phyloP scores from a whole-genome alignment of 2,797 vertebrate genomes.

The Sandelia bainsii region DNA sequence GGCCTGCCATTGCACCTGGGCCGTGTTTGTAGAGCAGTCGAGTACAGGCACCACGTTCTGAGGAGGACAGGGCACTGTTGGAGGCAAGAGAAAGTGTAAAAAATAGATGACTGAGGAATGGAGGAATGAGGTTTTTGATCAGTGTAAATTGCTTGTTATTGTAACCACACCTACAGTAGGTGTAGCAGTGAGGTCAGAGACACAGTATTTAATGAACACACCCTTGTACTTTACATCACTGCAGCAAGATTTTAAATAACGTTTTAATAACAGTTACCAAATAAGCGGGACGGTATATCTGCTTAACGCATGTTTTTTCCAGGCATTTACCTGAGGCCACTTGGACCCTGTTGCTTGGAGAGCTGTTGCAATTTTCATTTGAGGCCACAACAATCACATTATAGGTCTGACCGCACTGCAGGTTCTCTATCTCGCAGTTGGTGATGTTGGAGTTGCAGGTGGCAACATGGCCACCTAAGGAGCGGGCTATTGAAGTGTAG shows the following conservation, averaged over 20 bases:
- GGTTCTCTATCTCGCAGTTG: constrained; percentile 74
- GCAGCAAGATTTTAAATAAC: too few species aligned
- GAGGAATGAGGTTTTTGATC: neutral
- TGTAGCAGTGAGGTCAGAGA: too few species aligned
- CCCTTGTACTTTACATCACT: too few species aligned
- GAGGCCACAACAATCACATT: constrained; percentile 69
- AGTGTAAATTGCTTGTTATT: too few species aligned
- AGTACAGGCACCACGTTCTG: constrained; percentile 51
- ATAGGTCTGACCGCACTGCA: constrained; percentile 79
- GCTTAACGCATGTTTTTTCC: neutral
- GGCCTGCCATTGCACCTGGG: constrained; percentile 75
- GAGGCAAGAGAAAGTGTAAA: neutral
- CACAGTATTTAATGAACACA: too few species aligned
- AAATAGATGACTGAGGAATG: neutral
- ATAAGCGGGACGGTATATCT: neutral
- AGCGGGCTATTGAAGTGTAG: constrained; percentile 71
- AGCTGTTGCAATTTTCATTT: constrained; percentile 74
- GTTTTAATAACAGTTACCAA: neutral
- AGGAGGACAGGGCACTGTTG: constrained; percentile 83
- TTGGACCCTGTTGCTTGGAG: constrained; percentile 55
- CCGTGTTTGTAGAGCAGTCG: constrained; percentile 73
- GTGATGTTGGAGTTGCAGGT: constrained; percentile 75
- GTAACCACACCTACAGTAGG: too few species aligned
- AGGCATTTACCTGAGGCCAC: constrained; percentile 67
- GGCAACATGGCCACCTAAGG: constrained; percentile 37